A percentile compares a stretch with the other conserved stretches of the same genome.
These are phyloP conservation scores for Pollenia amentaria DNA, from an alignment of 2,888 invertebrate species.

Conservation along the genomic window DNA sequence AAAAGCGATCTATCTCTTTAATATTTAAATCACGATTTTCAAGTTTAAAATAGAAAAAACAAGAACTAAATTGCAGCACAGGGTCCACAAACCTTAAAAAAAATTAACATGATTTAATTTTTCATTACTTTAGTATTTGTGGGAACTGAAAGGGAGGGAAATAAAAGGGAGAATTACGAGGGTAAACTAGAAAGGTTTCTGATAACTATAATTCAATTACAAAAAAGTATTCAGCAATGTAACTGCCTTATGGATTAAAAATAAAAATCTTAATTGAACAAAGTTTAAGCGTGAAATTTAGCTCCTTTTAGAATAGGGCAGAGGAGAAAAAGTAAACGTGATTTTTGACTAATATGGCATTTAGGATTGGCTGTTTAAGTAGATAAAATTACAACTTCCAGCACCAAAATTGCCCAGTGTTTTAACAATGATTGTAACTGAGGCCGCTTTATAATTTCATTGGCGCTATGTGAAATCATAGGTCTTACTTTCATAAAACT, in stretches of 20 bases:
- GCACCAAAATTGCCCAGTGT: too few species aligned
- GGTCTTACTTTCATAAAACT: too few species aligned
- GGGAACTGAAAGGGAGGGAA: constrained; percentile 11
- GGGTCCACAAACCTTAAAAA: background rate
- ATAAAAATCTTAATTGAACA: too few species aligned
- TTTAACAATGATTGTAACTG: too few species aligned
- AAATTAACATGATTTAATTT: constrained; percentile 69
- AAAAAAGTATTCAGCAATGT: background rate
- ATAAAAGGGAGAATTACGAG: background rate
- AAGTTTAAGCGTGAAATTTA: too few species aligned
- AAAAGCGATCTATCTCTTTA: constrained; percentile 66
- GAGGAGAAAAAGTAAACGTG: too few species aligned
- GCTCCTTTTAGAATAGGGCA: too few species aligned
- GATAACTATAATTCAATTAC: background rate
- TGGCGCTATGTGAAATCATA: too few species aligned
- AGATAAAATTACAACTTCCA: too few species aligned
- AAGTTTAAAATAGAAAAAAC: constrained; percentile 60
- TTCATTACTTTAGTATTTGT: constrained; percentile 56
- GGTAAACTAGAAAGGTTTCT: background rate
- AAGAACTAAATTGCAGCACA: background rate
- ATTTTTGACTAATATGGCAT: too few species aligned
- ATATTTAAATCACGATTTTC: constrained; percentile 73
- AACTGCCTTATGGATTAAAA: background rate
- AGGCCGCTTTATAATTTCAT: too few species aligned
- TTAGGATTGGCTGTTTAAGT: too few species aligned